Base-by-base conservation (phyloP, 2,888 invertebrate species). In the Caenorhabditis sp. region DNA sequence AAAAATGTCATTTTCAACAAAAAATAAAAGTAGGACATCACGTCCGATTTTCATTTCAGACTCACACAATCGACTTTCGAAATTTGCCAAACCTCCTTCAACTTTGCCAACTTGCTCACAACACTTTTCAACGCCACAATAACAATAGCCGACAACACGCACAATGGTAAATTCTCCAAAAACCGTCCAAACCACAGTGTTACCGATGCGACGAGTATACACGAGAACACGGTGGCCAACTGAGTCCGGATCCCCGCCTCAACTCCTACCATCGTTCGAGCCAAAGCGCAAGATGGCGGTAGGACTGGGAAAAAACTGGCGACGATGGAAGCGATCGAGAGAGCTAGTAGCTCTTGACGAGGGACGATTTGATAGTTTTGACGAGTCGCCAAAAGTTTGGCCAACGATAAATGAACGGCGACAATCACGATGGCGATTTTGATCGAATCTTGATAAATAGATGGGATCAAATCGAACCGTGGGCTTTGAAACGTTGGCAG, bases 231-330 rank as follows among this genome's bases (percentile, higher is more conserved):
- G 0, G 93, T 93, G 0, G 94, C 93, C 55, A 69, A 31, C n/a
- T 94, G 94, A 0, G 95, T 94, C 86, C 92, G 93, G 43, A 94
- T 93, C 17, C 95, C 95, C 0, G 94, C 93, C 79, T 92, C 91
- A 83, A 93, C 93, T 86, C 95, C 95, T 62, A 95, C 93, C 49
- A 90, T 83, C 66, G 90, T 90, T 66, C 91, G 83, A 19, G 90
- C 90, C 64, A 91, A 84, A 2, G 90, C 90, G 23, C 89, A 89
- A n/a, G 89, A 88, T 14, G 89, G 86, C 12, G 89, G 89, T 81
- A 89, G 90, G 60, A 89, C 89, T 5, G 88, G 88, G 83, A 90
- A 90, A 82, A 90, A 89, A 1, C 90, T 89, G n/a, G 93, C 92
- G 66, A 93, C 89, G 54, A 93, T 88, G 86, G 94, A 93, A 58